A percentile compares a stretch with the other conserved stretches of the same genome.
Conservation (phyloP, 2,113 vertebrate species). For the Psophia crepitans region DNA sequence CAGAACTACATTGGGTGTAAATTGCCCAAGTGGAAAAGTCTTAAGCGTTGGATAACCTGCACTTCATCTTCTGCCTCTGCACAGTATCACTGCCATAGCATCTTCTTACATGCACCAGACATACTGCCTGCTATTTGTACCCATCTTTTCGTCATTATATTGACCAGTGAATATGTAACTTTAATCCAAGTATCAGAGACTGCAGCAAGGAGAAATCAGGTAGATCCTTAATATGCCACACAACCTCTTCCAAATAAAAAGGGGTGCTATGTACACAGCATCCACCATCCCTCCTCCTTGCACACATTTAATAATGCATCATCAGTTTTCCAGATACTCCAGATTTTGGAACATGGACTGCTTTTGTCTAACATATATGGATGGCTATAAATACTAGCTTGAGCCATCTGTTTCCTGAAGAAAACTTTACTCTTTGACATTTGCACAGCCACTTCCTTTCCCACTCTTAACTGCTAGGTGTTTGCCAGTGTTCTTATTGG, state of each 20-base stretch:
- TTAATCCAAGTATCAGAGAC: neutral
- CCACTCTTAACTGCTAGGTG: neutral
- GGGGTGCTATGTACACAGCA: accelerated
- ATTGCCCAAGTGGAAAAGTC: neutral
- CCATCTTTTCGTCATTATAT: neutral
- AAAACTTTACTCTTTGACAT: neutral
- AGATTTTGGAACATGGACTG: neutral
- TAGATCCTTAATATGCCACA: neutral
- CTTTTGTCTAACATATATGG: neutral
- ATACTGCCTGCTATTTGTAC: neutral
- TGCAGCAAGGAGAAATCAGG: neutral
- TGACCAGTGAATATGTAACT: neutral
- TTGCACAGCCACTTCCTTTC: constrained; percentile 45
- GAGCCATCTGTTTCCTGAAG: constrained; percentile 42
- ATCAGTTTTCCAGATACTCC: neutral
- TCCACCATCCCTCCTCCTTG: neutral
- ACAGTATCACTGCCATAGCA: neutral
- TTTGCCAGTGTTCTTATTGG: neutral
- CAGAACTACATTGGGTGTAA: neutral
- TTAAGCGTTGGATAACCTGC: too few species aligned
- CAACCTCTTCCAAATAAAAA: neutral
- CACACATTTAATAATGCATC: neutral
- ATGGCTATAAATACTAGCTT: neutral
- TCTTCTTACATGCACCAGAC: neutral
- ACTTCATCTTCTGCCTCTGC: neutral